Evolutionary conservation across 2,113 vertebrate species (phyloP).

Genomic region (Penelope pileata): DNA sequence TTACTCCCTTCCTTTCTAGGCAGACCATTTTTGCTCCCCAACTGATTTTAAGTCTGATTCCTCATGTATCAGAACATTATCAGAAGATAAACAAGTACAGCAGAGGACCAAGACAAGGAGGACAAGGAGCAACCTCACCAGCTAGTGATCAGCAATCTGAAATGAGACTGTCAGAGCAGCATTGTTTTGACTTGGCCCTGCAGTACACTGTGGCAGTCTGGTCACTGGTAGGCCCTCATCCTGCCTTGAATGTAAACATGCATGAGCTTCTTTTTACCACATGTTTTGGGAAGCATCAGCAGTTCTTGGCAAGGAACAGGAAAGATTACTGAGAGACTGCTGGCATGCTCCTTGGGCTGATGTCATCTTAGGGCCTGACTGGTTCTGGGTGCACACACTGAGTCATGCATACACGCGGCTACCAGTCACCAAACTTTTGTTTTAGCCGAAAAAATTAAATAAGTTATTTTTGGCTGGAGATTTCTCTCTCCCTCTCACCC

Average conservation of each 20-base stretch:
- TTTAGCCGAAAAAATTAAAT: slow-evolving; percentile 39
- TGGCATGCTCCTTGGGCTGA: slow-evolving; percentile 44
- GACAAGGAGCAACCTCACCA: not conserved
- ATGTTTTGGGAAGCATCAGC: slow-evolving; percentile 38
- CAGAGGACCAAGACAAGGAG: not conserved
- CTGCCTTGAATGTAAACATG: slow-evolving; percentile 29
- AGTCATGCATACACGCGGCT: slow-evolving; percentile 5
- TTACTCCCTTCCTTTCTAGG: not conserved
- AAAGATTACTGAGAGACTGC: slow-evolving; percentile 22
- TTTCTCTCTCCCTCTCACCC: not conserved
- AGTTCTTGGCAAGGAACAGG: slow-evolving; percentile 38
- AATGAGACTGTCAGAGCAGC: not conserved
- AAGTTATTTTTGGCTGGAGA: slow-evolving; percentile 38
- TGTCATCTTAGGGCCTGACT: slow-evolving; percentile 2
- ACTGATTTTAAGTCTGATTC: not conserved
- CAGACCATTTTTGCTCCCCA: not conserved
- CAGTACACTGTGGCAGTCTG: not conserved
- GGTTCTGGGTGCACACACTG: not conserved
- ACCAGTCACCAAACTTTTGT: slow-evolving; percentile 36
- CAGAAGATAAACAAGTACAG: not conserved
- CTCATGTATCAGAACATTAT: not conserved
- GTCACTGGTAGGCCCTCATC: not conserved
- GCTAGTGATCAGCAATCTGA: not conserved
- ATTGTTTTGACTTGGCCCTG: not conserved
- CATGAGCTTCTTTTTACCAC: slow-evolving; percentile 25